Evolutionary conservation across 2,113 vertebrate species (phyloP).

Genomic region (Vimba vimba): DNA sequence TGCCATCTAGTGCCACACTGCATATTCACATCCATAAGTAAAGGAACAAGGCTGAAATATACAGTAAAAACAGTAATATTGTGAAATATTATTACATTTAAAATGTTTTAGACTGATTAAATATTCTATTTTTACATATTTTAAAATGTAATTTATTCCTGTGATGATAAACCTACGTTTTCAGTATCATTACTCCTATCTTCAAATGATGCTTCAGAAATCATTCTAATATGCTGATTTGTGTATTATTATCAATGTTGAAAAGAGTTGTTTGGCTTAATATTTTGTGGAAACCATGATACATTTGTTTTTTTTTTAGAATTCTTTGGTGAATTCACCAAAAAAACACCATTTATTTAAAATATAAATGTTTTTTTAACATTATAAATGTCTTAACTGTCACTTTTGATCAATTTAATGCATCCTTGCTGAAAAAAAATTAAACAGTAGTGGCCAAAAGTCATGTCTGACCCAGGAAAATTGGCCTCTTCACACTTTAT

Average conservation of each 20-base stretch:
- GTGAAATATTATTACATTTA: neutral
- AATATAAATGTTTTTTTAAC: neutral
- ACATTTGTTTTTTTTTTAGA: neutral
- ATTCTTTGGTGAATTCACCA: too few relatives aligned
- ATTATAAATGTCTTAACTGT: neutral
- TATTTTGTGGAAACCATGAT: neutral
- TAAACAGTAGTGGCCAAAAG: too few relatives aligned
- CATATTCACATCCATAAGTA: neutral
- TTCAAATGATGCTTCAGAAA: neutral
- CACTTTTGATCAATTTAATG: neutral
- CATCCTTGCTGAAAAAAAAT: neutral
- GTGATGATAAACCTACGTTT: too few relatives aligned
- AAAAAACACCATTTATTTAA: too few relatives aligned
- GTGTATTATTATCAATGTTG: neutral
- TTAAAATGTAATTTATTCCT: too few relatives aligned
- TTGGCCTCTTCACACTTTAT: too few relatives aligned
- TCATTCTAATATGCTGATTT: neutral
- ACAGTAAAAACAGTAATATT: neutral
- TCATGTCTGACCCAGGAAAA: too few relatives aligned
- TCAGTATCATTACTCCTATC: too few relatives aligned
- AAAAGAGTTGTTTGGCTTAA: neutral
- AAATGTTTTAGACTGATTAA: neutral
- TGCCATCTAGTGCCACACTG: slow-evolving; percentile 22
- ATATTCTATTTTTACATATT: neutral
- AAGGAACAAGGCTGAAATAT: neutral